phyloP scores from a whole-genome alignment of 2,888 invertebrate species.

The Oscheius sp. region DNA sequence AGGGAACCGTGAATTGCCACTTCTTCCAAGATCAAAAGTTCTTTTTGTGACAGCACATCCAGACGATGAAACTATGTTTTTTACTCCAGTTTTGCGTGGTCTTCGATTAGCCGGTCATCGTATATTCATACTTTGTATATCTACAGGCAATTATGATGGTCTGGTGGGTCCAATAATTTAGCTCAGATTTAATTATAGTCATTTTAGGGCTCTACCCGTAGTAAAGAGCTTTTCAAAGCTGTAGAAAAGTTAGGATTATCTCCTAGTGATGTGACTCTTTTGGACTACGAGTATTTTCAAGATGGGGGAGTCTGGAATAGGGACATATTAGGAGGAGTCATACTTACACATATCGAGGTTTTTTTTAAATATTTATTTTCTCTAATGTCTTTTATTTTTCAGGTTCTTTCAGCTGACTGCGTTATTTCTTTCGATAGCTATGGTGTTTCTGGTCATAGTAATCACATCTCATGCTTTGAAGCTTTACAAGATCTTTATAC shows the following conservation, averaged over 20 bases:
- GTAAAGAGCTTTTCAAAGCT: conserved; percentile 85
- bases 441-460: conserved; percentile 91
- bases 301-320: conserved; percentile 79
- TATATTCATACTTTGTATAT: conserved; percentile 55
- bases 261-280: conserved; percentile 81
- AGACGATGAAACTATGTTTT: conserved; percentile 99
- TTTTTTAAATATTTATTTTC: not conserved
- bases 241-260: conserved; percentile 85
- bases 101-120: conserved; percentile 47
- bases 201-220: conserved; percentile 79
- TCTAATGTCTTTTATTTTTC: conserved; percentile 6
- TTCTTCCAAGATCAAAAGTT: conserved; percentile 72
- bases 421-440: conserved; percentile 92
- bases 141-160: conserved; percentile 57
- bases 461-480: conserved; percentile 79
- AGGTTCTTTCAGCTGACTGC: conserved; percentile 63
- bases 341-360: conserved; percentile 54
- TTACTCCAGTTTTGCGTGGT: conserved; percentile 81
- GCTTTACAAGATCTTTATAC: conserved; percentile 63
- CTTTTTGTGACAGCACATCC: conserved; percentile 92
- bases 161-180: conserved; percentile 33
- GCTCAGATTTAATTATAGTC: not conserved
- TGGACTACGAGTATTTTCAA: conserved; percentile 79
- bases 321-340: conserved; percentile 41
- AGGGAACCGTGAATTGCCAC: conserved; percentile 31